Base-by-base conservation (phyloP, 2,113 vertebrate genomes). In the Peromyscus polionotus region DNA sequence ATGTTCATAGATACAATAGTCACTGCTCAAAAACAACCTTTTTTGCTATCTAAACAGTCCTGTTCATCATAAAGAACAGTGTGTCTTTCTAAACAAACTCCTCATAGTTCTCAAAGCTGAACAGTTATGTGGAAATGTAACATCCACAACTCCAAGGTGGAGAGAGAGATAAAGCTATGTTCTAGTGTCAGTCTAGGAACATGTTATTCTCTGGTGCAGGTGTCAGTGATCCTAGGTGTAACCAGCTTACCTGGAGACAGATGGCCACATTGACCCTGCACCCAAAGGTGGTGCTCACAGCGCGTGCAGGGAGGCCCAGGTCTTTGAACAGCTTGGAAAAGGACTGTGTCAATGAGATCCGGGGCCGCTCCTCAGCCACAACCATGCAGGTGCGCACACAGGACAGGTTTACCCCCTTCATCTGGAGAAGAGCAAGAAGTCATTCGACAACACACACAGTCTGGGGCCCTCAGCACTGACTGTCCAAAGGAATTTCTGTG, bases 261-360 rank as follows among this genome's bases (percentile, higher is more conserved):
- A 99, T 98, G 1, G 99, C 99, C 79, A 99, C 99, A 0, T 99
- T 99, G 98, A 99, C 99, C 91, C 99, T 99, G 99, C 99, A 99
- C 72, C 99, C 99, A 0, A 99, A 99, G 0, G 99, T 99, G 95
- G 99, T 99, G 99, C 99, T 99, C 95, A 99, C 99, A 0, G 99
- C 99, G 0, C 99, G 99, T 0, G 99, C 98, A 0, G 99, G 99
- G 36, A 99, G 99, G 33, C 99, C 99, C 98, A 99, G 97, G 98
- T 99, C 99, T 92, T 99, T 99, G 98, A 99, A 99, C 57, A 99
- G 98, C 99, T 99, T 99, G 2, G 99, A 99, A 98, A 99, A 99
- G 67, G 99, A 99, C 98, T 99, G 99, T 0, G 99, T 99, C 83
- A 99, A 98, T 0, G 99, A 91, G 42, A 99, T 99, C 72, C 99